Evolutionary conservation across 2,888 invertebrate genomes (phyloP).

Genomic region (Nemurella pictetii): DNA sequence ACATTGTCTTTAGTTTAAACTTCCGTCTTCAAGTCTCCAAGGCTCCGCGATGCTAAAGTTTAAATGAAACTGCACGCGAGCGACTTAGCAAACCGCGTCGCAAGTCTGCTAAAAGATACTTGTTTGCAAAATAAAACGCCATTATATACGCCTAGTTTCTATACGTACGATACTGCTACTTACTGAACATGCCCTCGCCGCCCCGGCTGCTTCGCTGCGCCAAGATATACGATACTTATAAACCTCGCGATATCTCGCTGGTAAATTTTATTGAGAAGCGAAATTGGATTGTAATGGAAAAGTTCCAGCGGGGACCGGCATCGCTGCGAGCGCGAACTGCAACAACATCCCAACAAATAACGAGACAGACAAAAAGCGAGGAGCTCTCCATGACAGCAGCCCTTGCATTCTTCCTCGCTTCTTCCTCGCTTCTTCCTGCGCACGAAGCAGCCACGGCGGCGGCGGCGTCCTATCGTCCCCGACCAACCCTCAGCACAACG

Average conservation of each 20-base stretch:
- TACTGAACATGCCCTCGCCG: background rate
- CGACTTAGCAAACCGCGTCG: slow-evolving; percentile 2
- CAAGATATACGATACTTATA: background rate
- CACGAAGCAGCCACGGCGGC: too few species aligned
- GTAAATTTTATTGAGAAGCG: slow-evolving; percentile 25
- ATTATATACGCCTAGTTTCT: slow-evolving; percentile 12
- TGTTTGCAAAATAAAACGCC: slow-evolving; percentile 3
- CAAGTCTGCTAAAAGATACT: slow-evolving; percentile 1
- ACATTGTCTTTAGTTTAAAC: slow-evolving; percentile 27
- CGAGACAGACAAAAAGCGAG: slow-evolving; percentile 17
- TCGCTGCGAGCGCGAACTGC: background rate
- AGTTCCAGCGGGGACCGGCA: slow-evolving; percentile 16
- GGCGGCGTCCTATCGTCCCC: too few species aligned
- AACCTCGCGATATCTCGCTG: slow-evolving; percentile 19
- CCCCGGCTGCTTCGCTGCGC: too few species aligned
- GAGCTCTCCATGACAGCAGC: background rate
- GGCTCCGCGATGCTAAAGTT: background rate
- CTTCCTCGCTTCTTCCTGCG: background rate
- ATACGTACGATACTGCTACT: background rate
- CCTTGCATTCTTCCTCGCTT: background rate
- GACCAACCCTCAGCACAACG: background rate
- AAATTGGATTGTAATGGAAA: slow-evolving; percentile 27
- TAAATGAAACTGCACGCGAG: slow-evolving; percentile 8
- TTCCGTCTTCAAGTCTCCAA: slow-evolving; percentile 17
- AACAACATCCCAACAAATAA: slow-evolving; percentile 20